Evolutionary conservation across 2,797 vertebrate species (phyloP).

Genomic region (Odontamblyopus lacepedii): DNA sequence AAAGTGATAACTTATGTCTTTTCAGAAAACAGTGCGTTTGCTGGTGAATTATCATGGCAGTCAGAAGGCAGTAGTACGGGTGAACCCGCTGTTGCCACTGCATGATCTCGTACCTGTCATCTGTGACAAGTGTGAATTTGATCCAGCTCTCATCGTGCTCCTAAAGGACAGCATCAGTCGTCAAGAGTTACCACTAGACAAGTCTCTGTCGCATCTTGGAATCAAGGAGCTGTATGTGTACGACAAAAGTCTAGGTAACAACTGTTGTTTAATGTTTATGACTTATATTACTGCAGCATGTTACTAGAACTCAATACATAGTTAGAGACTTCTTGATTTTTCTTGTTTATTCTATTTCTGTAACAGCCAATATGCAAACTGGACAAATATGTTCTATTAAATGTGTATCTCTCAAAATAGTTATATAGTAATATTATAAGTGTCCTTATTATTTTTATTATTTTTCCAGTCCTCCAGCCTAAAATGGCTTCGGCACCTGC

Average conservation of each 20-base stretch:
- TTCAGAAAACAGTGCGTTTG: constrained; percentile 90
- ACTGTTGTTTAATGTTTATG: not conserved
- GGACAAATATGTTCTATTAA: not conserved
- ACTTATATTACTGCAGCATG: not conserved
- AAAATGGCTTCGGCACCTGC: constrained; percentile 91
- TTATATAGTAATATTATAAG: not conserved
- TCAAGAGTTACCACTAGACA: constrained; percentile 87
- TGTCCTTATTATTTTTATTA: constrained; percentile 42
- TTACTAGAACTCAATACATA: not conserved
- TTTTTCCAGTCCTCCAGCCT: constrained; percentile 89
- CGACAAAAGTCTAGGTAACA: constrained; percentile 88
- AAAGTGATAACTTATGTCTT: constrained; percentile 22
- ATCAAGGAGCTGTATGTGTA: constrained; percentile 92
- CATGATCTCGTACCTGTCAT: constrained; percentile 84
- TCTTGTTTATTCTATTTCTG: not conserved
- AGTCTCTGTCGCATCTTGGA: constrained; percentile 86
- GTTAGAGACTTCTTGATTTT: not conserved
- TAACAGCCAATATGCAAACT: not conserved
- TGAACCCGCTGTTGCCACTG: constrained; percentile 88
- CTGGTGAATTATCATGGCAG: constrained; percentile 93
- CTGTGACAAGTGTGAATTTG: constrained; percentile 94
- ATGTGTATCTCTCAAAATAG: constrained; percentile 27
- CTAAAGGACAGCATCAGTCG: constrained; percentile 83
- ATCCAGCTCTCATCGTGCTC: constrained; percentile 84
- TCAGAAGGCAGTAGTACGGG: constrained; percentile 92